phyloP scores from a whole-genome alignment of 1,140 invertebrate species.

The Goniozus legneri region DNA sequence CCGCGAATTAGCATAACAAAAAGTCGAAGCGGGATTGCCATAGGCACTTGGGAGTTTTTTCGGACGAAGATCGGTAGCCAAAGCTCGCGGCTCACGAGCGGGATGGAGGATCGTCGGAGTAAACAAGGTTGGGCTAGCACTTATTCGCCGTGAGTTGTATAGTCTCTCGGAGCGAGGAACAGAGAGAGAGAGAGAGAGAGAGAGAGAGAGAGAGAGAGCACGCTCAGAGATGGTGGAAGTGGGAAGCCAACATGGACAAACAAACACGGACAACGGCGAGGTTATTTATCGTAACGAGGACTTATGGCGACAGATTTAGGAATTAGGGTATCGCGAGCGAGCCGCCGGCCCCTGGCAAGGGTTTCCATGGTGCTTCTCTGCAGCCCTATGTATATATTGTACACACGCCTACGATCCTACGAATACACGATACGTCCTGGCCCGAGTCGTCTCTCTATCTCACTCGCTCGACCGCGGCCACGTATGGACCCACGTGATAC shows the following conservation, averaged over 20 bases:
- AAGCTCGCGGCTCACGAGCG: too few relatives aligned
- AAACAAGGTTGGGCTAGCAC: not conserved
- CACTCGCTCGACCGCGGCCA: constrained; percentile 33
- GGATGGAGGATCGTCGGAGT: too few relatives aligned
- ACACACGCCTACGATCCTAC: constrained; percentile 35
- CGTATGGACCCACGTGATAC: constrained; percentile 47
- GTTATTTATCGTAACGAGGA: constrained; percentile 57
- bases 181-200: constrained; percentile 19
- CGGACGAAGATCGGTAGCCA: not conserved
- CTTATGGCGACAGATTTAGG: constrained; percentile 58
- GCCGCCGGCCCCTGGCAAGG: constrained; percentile 41
- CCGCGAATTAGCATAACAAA: not conserved
- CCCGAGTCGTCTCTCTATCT: too few relatives aligned
- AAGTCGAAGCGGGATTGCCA: not conserved
- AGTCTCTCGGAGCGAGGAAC: not conserved
- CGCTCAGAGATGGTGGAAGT: too few relatives aligned
- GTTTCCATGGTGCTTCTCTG: constrained; percentile 39
- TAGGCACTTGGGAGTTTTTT: not conserved
- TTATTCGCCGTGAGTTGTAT: not conserved
- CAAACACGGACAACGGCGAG: constrained; percentile 42
- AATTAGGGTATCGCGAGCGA: constrained; percentile 49
- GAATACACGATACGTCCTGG: constrained; percentile 36
- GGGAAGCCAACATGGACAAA: too few relatives aligned
- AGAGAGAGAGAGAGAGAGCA: constrained; percentile 29
- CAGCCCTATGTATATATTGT: constrained; percentile 27